Conservation (phyloP, 2,888 invertebrate genomes). For the Boloria selene region DNA sequence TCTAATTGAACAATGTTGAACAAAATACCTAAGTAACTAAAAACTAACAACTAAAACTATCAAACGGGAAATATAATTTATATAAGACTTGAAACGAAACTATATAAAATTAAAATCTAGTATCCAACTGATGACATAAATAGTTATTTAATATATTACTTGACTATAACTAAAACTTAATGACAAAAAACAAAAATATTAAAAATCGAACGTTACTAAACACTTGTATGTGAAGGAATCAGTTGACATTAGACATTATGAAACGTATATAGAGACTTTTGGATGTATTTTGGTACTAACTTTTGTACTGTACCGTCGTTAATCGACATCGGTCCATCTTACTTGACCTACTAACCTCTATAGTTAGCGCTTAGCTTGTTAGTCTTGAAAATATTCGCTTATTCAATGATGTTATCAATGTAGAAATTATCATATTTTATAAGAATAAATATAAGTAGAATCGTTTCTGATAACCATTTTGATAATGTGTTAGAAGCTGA, state of each 20-base stretch:
- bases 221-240: slow-evolving; percentile 24
- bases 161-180: no score
- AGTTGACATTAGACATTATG: slow-evolving; percentile 32
- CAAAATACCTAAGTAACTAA: neutral
- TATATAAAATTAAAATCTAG: no score
- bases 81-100: neutral
- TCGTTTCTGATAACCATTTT: slow-evolving; percentile 57
- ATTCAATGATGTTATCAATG: slow-evolving; percentile 56
- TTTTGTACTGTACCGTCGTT: slow-evolving; percentile 73
- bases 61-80: neutral
- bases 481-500: slow-evolving; percentile 42
- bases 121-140: no score
- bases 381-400: slow-evolving; percentile 61
- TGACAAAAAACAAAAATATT: neutral
- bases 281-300: slow-evolving; percentile 77
- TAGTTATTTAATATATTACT: no score
- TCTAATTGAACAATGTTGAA: slow-evolving; percentile 22
- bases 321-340: slow-evolving; percentile 71
- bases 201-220: slow-evolving; percentile 1
- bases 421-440: slow-evolving; percentile 63
- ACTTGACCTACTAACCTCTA: slow-evolving; percentile 59
- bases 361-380: slow-evolving; percentile 72
- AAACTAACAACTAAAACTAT: slow-evolving; percentile 1
- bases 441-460: slow-evolving; percentile 58
- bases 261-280: slow-evolving; percentile 46